Evolutionary conservation across 92 coral and sea anemone genomes (phyloP).

Genomic region (Siderastrea siderea): DNA sequence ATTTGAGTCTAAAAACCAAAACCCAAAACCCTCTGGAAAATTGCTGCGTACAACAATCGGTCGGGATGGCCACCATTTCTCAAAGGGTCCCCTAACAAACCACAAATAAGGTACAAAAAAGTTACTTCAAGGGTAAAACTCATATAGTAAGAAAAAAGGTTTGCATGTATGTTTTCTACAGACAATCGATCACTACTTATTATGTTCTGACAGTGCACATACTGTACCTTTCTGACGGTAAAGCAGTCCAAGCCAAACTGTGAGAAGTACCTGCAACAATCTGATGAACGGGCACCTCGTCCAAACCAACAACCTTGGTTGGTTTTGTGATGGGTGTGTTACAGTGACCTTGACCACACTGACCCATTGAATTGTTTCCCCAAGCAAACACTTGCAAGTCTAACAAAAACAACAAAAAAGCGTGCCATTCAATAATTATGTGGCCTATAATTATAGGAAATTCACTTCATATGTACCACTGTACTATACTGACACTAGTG

Average conservation of each 20-base stretch:
- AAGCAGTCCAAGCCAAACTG: constrained; percentile 90
- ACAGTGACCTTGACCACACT: constrained; percentile 92
- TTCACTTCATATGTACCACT: too few relatives aligned
- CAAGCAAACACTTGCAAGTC: constrained; percentile 80
- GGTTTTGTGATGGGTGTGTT: constrained; percentile 92
- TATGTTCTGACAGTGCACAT: neutral
- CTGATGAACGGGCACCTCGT: constrained; percentile 85
- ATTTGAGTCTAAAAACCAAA: too few relatives aligned
- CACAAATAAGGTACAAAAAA: neutral
- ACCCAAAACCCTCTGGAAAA: too few relatives aligned
- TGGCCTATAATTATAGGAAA: too few relatives aligned
- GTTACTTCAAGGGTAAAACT: neutral
- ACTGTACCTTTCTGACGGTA: constrained; percentile 83
- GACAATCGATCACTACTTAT: neutral
- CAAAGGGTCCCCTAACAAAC: neutral
- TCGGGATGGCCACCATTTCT: too few relatives aligned
- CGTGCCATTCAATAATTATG: too few relatives aligned
- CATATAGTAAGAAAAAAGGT: too few relatives aligned
- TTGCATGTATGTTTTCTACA: neutral
- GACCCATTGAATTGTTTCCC: constrained; percentile 97
- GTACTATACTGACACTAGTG: too few relatives aligned
- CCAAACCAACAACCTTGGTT: constrained; percentile 82
- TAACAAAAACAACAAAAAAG: neutral
- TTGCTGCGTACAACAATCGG: too few relatives aligned
- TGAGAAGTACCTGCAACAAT: constrained; percentile 90